Conservation (phyloP, 2,888 invertebrate genomes). For the Mamestra brassicae region DNA sequence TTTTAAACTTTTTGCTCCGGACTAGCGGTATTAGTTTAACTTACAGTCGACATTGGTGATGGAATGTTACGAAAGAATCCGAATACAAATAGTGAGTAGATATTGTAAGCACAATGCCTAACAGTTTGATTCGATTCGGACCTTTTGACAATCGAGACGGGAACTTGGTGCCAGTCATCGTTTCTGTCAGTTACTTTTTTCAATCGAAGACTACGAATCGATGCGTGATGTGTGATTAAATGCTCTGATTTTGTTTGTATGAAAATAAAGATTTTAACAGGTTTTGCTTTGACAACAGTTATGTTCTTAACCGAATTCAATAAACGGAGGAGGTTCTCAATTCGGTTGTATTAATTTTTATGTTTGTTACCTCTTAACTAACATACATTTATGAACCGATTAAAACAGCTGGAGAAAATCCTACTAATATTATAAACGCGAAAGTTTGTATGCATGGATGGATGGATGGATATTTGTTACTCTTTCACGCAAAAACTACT, state of each 20-base stretch:
- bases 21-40: constrained; percentile 62
- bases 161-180: constrained; percentile 60
- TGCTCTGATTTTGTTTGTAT: constrained; percentile 32
- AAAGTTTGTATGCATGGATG: too few species aligned
- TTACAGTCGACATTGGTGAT: constrained; percentile 42
- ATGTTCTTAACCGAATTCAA: background rate
- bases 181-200: constrained; percentile 48
- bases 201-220: constrained; percentile 37
- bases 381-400: too few species aligned
- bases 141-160: constrained; percentile 72
- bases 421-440: too few species aligned
- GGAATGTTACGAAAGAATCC: constrained; percentile 77
- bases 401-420: too few species aligned
- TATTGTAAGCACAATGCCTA: constrained; percentile 77
- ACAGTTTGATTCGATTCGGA: constrained; percentile 82
- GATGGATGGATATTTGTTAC: too few species aligned
- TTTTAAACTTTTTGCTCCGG: constrained; percentile 51
- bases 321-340: too few species aligned
- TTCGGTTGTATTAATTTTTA: too few species aligned
- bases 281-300: constrained; percentile 1
- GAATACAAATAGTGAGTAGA: constrained; percentile 82
- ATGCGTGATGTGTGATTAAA: constrained; percentile 59
- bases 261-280: background rate
- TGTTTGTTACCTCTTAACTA: too few species aligned
- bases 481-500: too few species aligned